Evolutionary conservation across 1,140 invertebrate species (phyloP).

Genomic region (Dolichoris vasculosae): DNA sequence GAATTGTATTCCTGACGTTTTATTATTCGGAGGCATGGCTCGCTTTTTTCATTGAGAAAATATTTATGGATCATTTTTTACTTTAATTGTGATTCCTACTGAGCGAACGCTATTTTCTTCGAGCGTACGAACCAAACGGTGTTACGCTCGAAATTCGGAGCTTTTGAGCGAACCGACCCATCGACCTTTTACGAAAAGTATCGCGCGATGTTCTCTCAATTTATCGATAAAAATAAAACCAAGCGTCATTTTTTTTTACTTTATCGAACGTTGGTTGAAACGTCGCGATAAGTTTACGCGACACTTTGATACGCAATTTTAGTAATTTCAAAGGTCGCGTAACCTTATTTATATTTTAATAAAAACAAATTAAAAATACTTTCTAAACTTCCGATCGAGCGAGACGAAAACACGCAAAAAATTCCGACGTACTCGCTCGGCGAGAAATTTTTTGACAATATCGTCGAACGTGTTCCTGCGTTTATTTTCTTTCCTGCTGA

Average conservation of each 20-base stretch:
- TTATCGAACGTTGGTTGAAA: not conserved
- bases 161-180: not conserved
- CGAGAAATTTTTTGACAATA: no score
- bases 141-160: not conserved
- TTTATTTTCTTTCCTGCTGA: no score
- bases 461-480: no score
- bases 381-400: not conserved
- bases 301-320: not conserved
- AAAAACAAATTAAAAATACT: not conserved
- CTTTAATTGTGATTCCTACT: not conserved
- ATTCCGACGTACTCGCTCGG: no score
- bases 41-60: not conserved
- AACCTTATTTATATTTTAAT: not conserved
- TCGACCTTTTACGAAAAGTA: no score
- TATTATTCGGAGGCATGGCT: not conserved
- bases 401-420: no score
- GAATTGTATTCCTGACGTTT: not conserved
- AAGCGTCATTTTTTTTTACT: not conserved
- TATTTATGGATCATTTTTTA: conserved; percentile 12
- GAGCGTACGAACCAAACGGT: not conserved
- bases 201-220: not conserved
- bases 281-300: not conserved
- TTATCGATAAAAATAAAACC: not conserved
- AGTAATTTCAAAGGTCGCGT: not conserved
- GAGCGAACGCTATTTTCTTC: not conserved